Evolutionary conservation across 2,888 invertebrate genomes (phyloP).

Genomic region (Bellardia pandia): DNA sequence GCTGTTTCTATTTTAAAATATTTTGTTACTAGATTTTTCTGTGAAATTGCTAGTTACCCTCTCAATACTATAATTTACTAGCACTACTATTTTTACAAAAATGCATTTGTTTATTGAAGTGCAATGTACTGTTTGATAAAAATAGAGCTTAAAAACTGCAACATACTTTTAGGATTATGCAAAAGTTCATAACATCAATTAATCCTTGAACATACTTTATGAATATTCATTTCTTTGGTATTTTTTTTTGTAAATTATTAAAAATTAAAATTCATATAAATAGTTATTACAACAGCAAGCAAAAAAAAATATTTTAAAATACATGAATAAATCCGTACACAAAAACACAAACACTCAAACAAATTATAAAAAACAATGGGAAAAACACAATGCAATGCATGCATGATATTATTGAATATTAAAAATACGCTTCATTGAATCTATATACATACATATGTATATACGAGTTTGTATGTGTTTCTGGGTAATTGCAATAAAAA

Average conservation of each 20-base stretch:
- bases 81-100: too few species aligned
- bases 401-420: slow-evolving; percentile 31
- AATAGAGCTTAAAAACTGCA: background rate
- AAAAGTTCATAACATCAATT: slow-evolving; percentile 17
- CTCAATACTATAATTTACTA: too few species aligned
- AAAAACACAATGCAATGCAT: background rate
- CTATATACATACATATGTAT: background rate
- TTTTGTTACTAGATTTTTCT: too few species aligned
- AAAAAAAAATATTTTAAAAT: background rate
- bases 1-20: too few species aligned
- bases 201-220: slow-evolving; percentile 10
- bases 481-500: background rate
- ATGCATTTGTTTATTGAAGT: too few species aligned
- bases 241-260: background rate
- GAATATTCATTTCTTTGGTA: background rate
- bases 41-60: too few species aligned
- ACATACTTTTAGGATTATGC: slow-evolving; percentile 9
- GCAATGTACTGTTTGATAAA: too few species aligned
- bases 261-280: slow-evolving; percentile 11
- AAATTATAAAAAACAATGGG: slow-evolving; percentile 17
- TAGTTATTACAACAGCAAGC: background rate
- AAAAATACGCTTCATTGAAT: slow-evolving; percentile 35
- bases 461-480: background rate
- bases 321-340: slow-evolving; percentile 14
- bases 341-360: background rate